These are phyloP conservation scores for Cebus imitator DNA, from an alignment of 2,113 vertebrate genomes.

Conservation along the genomic window DNA sequence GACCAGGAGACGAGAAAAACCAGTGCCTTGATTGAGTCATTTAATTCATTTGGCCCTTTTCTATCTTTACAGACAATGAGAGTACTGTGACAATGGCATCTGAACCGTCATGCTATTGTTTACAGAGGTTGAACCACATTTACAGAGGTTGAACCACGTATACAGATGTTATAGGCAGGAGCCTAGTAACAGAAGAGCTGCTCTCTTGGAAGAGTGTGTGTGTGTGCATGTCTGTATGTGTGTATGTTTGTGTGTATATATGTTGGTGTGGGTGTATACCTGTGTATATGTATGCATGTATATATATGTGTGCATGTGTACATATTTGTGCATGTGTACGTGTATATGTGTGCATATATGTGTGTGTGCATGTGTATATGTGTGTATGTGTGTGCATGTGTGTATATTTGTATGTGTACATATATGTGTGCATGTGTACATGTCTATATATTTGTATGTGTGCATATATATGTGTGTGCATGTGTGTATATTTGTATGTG, in stretches of 20 bases:
- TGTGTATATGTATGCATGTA: too few species aligned
- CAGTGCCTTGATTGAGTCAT: background rate
- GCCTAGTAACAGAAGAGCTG: background rate
- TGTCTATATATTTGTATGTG: too few species aligned
- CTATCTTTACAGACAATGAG: background rate
- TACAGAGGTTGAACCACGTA: background rate
- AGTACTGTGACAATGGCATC: background rate
- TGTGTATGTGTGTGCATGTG: too few species aligned
- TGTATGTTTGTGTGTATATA: fast-evolving
- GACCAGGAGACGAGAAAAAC: background rate
- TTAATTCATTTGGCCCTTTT: background rate
- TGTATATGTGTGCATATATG: too few species aligned
- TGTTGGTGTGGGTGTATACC: fast-evolving
- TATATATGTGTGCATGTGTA: too few species aligned
- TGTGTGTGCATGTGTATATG: too few species aligned
- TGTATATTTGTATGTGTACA: fast-evolving
- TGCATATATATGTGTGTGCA: too few species aligned
- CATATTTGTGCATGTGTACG: too few species aligned
- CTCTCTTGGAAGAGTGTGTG: background rate
- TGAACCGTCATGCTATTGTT: background rate
- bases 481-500: too few species aligned
- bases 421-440: fast-evolving
- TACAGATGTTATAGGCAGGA: background rate
- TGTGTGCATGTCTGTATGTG: background rate
- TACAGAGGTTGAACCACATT: background rate